Evolutionary conservation across 2,888 invertebrate genomes (phyloP).

Genomic region (Byasa hedistus): DNA sequence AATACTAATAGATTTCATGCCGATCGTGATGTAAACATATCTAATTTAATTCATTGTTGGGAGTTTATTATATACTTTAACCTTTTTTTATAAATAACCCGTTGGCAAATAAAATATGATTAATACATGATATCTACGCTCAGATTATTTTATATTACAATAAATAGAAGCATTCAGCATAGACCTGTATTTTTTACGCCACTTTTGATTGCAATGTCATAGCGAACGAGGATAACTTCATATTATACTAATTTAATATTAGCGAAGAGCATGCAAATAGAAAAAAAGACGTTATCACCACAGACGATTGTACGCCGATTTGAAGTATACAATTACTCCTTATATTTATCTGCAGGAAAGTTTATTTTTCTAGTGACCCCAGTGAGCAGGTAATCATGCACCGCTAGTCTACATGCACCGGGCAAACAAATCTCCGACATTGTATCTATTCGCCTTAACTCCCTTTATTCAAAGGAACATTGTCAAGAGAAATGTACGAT

Average conservation of each 20-base stretch:
- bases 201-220: slow-evolving; percentile 77
- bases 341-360: slow-evolving; percentile 54
- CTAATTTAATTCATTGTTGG: too few species aligned
- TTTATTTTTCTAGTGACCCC: slow-evolving; percentile 53
- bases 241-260: slow-evolving; percentile 69
- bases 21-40: too few species aligned
- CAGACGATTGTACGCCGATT: slow-evolving; percentile 50
- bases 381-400: slow-evolving; percentile 60
- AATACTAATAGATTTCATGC: too few species aligned
- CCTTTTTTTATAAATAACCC: too few species aligned
- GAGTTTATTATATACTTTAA: too few species aligned
- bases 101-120: too few species aligned
- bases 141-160: slow-evolving; percentile 65
- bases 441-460: slow-evolving; percentile 75
- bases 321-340: slow-evolving; percentile 49
- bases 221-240: slow-evolving; percentile 72
- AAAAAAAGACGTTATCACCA: slow-evolving; percentile 49
- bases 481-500: slow-evolving; percentile 78
- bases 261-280: slow-evolving; percentile 51
- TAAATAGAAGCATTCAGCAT: slow-evolving; percentile 65
- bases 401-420: slow-evolving; percentile 63
- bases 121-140: slow-evolving; percentile 48
- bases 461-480: slow-evolving; percentile 77
- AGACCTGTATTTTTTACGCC: slow-evolving; percentile 76
- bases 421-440: slow-evolving; percentile 77